Percentiles rank a stretch among this genome's conserved stretches.
Evolutionary conservation across 1,140 invertebrate species (phyloP).

Genomic region (Acromyrmex heyeri): DNA sequence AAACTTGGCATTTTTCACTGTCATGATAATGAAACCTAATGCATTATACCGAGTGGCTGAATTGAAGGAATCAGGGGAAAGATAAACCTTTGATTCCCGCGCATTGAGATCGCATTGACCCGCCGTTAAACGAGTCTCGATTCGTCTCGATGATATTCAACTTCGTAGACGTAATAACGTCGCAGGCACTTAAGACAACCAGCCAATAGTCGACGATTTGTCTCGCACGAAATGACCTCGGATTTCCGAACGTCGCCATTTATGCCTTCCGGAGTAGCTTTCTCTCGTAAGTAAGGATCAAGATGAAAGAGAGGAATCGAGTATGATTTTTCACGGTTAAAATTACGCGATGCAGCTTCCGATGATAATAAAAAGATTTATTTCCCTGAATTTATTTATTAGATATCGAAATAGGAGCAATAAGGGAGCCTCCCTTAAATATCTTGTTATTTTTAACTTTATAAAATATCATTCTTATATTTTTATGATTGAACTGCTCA

Average conservation of each 20-base stretch:
- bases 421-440: too few species aligned
- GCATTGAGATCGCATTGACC: not conserved
- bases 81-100: slow-evolving; percentile 40
- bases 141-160: slow-evolving; percentile 46
- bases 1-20: slow-evolving; percentile 2
- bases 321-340: not conserved
- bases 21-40: slow-evolving; percentile 48
- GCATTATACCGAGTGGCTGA: slow-evolving; percentile 39
- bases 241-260: slow-evolving; percentile 10
- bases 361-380: not conserved
- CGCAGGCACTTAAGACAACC: slow-evolving; percentile 40
- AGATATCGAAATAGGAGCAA: too few species aligned
- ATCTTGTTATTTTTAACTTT: too few species aligned
- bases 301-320: not conserved
- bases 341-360: not conserved
- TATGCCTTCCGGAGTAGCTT: not conserved
- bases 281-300: not conserved
- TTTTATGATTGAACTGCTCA: too few species aligned
- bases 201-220: slow-evolving; percentile 57
- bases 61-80: slow-evolving; percentile 12
- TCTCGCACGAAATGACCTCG: slow-evolving; percentile 51
- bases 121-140: slow-evolving; percentile 43
- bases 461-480: too few species aligned
- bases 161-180: slow-evolving; percentile 45
- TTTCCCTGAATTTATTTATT: not conserved